These are phyloP conservation scores for Dufourea novaeangliae DNA, from an alignment of 1,140 invertebrate genomes.

Conservation along the genomic window DNA sequence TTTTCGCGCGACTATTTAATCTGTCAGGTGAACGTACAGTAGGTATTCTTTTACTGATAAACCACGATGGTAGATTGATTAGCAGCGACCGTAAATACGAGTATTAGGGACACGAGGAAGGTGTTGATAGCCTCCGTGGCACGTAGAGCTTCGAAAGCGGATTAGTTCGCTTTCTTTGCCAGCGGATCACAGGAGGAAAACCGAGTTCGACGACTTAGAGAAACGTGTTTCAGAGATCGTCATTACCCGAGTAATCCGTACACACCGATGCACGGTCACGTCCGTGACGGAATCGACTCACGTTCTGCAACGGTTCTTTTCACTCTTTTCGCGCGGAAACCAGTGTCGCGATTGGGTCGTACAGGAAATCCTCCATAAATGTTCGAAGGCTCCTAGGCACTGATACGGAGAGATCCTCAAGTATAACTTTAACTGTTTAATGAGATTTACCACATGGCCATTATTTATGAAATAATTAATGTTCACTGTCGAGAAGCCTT, in stretches of 20 bases:
- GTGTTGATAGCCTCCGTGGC: not conserved
- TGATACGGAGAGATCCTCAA: no score
- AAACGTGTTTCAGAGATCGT: not conserved
- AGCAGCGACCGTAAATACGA: not conserved
- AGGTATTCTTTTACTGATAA: no score
- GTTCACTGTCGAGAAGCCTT: no score
- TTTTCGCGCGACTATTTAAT: no score
- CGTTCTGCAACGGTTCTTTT: not conserved
- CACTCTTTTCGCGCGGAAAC: not conserved
- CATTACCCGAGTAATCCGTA: not conserved
- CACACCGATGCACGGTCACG: not conserved
- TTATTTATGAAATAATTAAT: no score
- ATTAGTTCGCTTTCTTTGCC: no score
- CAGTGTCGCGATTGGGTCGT: not conserved
- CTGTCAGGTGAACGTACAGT: no score
- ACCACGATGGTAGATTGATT: not conserved
- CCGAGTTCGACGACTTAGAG: conserved; percentile 1
- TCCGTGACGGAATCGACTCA: not conserved
- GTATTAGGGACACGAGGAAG: not conserved
- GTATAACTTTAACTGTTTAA: no score
- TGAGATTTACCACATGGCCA: no score
- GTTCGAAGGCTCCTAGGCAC: no score
- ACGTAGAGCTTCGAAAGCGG: not conserved
- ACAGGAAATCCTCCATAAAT: not conserved
- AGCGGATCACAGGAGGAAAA: not conserved